Evolutionary conservation across 2,797 vertebrate species (phyloP).

Genomic region (Crypturellus tataupa): DNA sequence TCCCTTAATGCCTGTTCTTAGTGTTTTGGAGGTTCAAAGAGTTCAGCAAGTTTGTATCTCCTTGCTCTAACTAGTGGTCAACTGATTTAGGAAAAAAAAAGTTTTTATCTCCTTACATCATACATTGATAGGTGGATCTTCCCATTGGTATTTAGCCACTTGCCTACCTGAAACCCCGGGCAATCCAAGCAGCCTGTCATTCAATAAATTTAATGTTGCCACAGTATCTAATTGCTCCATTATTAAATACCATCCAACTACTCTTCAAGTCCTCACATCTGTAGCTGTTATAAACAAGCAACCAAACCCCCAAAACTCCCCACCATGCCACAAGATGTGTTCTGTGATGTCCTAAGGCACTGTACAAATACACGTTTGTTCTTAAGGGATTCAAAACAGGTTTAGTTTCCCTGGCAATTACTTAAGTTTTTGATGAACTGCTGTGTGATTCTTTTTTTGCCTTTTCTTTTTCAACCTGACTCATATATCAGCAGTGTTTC

Average conservation of each 20-base stretch:
- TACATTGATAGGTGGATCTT: neutral
- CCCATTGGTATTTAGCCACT: neutral
- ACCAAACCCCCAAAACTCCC: neutral
- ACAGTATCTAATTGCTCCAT: neutral
- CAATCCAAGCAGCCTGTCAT: neutral
- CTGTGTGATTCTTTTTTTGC: neutral
- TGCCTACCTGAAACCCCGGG: neutral
- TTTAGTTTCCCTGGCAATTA: neutral
- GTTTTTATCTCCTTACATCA: neutral
- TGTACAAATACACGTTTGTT: neutral
- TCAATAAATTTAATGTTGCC: neutral
- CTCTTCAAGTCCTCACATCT: neutral
- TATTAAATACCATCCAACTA: neutral
- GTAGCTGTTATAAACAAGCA: neutral
- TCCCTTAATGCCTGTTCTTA: neutral
- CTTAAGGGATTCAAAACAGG: neutral
- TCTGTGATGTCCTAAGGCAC: constrained; percentile 13
- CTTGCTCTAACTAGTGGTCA: neutral
- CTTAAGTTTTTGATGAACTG: neutral
- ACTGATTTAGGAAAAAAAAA: neutral
- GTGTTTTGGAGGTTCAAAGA: neutral
- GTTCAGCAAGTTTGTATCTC: neutral
- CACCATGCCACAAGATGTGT: neutral
- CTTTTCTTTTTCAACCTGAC: neutral
- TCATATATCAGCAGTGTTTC: neutral